Evolutionary conservation across 1,140 invertebrate species (phyloP).

Genomic region (Scylla paramamosain): DNA sequence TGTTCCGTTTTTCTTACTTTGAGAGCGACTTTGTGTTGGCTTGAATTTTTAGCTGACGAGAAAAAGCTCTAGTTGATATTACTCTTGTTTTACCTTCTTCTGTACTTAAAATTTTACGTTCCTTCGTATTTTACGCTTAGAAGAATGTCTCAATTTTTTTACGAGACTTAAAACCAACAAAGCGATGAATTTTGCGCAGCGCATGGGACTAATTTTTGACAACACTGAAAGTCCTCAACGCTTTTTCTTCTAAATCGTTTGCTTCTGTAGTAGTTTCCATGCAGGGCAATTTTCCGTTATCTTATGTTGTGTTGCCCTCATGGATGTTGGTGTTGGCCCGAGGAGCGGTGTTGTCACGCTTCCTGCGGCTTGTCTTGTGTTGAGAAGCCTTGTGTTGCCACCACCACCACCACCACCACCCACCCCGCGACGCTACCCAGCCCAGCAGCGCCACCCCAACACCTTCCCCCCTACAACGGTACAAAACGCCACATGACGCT

Average conservation of each 20-base stretch:
- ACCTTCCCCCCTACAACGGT: neutral
- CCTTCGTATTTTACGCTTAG: neutral
- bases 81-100: neutral
- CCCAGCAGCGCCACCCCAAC: neutral
- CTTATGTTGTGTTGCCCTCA: neutral
- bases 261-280: neutral
- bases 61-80: neutral
- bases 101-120: neutral
- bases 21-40: neutral
- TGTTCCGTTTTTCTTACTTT: neutral
- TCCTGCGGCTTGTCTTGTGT: neutral
- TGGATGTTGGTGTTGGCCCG: neutral
- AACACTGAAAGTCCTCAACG: neutral
- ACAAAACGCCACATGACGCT: neutral
- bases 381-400: conserved; percentile 11
- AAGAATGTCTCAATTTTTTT: neutral
- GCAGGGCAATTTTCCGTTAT: neutral
- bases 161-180: neutral
- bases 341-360: conserved; percentile 18
- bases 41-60: conserved; percentile 1
- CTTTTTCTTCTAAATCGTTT: neutral
- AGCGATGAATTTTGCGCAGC: neutral
- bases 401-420: neutral
- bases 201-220: neutral
- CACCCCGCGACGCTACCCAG: neutral